Evolutionary conservation across 2,888 invertebrate genomes (phyloP).

Genomic region (Rotaria sp.): DNA sequence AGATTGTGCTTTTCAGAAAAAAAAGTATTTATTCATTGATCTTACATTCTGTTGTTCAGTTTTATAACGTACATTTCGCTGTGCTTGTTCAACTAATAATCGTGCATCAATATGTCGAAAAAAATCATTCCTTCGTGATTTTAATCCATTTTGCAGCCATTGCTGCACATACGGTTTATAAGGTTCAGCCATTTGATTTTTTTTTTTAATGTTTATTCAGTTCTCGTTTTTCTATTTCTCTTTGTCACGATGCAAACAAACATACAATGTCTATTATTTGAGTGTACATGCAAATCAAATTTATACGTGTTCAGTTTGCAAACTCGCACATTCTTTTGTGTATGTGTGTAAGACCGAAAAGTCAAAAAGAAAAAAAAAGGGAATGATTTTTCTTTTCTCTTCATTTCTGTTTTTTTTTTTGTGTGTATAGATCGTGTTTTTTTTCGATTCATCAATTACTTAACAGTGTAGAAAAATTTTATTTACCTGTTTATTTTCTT

Average conservation of each 20-base stretch:
- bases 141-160: neutral
- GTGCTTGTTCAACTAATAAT: neutral
- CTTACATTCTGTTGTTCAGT: neutral
- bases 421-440: neutral
- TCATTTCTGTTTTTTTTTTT: neutral
- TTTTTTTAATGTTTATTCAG: neutral
- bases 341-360: neutral
- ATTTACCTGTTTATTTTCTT: constrained; percentile 19
- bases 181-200: neutral
- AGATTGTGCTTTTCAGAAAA: neutral
- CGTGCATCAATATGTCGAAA: neutral
- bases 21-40: neutral
- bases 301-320: neutral
- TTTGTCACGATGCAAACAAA: neutral
- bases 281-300: neutral
- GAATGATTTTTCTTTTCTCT: neutral
- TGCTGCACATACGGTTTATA: neutral
- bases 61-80: neutral
- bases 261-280: neutral
- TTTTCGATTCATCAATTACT: neutral
- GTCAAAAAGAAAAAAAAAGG: neutral
- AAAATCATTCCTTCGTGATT: neutral
- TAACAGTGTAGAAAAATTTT: neutral
- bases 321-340: neutral
- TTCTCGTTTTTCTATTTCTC: neutral